A percentile compares a stretch with the other conserved stretches of the same genome.
Conservation (phyloP, 2,113 vertebrate genomes). For the Myotis lucifugus region DNA sequence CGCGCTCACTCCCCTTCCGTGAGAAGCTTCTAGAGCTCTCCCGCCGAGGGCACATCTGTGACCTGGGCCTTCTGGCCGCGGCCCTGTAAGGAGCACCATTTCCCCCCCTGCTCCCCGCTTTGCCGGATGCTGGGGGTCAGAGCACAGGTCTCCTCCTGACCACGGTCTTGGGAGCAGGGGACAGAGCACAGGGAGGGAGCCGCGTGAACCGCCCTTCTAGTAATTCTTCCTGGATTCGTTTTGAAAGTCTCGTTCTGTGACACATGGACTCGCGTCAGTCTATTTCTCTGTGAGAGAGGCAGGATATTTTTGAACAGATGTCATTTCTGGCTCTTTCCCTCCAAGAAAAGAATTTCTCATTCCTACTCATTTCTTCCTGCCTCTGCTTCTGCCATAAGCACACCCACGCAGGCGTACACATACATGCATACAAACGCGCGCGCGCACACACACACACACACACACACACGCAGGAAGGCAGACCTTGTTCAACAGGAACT, state of each 20-base stretch:
- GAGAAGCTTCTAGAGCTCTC: too few species aligned
- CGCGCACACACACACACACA: fast-evolving
- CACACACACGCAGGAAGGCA: not conserved
- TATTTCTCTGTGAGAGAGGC: constrained; percentile 74
- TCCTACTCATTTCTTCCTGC: constrained; percentile 3
- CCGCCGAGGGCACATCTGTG: fast-evolving
- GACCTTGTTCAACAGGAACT: not conserved
- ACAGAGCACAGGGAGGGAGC: constrained; percentile 4
- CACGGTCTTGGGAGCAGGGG: not conserved
- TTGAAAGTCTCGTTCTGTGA: constrained; percentile 61
- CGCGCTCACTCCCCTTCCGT: not conserved
- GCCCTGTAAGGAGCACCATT: fast-evolving
- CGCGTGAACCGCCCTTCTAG: constrained; percentile 64
- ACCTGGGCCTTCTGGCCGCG: not conserved
- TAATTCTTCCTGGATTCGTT: constrained; percentile 72
- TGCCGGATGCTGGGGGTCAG: fast-evolving
- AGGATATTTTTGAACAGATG: constrained; percentile 79
- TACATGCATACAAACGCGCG: too few species aligned
- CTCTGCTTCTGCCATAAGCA: not conserved
- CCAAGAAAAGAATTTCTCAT: not conserved
- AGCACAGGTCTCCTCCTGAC: not conserved
- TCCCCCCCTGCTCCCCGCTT: not conserved
- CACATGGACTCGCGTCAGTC: constrained; percentile 21
- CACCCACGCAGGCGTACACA: not conserved
- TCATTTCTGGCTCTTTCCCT: constrained; percentile 74